A percentile compares a stretch with the other conserved stretches of the same genome.
These are phyloP conservation scores for Dascyllus trimaculatus DNA, from an alignment of 2,113 vertebrate genomes.

Conservation along the genomic window DNA sequence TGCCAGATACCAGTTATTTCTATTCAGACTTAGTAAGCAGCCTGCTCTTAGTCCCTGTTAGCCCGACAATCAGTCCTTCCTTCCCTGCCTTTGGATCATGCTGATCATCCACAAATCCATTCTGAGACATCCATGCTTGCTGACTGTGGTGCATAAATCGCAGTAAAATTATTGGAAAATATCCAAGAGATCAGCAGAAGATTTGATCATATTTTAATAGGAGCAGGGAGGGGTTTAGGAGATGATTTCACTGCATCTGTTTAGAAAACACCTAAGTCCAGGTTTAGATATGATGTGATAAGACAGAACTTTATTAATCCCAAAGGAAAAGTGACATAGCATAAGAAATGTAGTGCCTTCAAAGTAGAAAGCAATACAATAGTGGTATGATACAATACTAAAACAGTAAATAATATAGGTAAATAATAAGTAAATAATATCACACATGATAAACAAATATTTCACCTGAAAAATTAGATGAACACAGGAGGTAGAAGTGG, in stretches of 20 bases:
- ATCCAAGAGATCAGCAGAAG: slow-evolving; percentile 2
- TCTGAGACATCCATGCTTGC: background rate
- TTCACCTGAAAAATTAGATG: no score
- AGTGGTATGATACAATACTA: no score
- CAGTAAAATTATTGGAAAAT: background rate
- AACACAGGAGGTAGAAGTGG: no score
- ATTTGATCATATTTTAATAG: background rate
- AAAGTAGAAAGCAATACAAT: no score
- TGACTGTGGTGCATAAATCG: background rate
- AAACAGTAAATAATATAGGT: no score
- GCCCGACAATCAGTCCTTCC: background rate
- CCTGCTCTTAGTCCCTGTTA: slow-evolving; percentile 2
- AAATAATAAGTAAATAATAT: no score
- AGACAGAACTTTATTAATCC: no score
- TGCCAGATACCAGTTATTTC: slow-evolving; percentile 53
- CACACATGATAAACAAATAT: no score
- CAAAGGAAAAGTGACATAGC: no score
- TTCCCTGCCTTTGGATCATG: slow-evolving; percentile 5
- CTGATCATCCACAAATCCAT: slow-evolving; percentile 4
- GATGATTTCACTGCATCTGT: background rate
- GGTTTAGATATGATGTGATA: no score
- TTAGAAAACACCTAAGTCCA: background rate
- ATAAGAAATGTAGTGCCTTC: no score
- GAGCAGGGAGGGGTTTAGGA: background rate
- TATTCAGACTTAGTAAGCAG: slow-evolving; percentile 7